Evolutionary conservation across 2,113 vertebrate species (phyloP), one percentile per base, ranked within the genome.

Genomic region (Circaetus cinerascens): DNA sequence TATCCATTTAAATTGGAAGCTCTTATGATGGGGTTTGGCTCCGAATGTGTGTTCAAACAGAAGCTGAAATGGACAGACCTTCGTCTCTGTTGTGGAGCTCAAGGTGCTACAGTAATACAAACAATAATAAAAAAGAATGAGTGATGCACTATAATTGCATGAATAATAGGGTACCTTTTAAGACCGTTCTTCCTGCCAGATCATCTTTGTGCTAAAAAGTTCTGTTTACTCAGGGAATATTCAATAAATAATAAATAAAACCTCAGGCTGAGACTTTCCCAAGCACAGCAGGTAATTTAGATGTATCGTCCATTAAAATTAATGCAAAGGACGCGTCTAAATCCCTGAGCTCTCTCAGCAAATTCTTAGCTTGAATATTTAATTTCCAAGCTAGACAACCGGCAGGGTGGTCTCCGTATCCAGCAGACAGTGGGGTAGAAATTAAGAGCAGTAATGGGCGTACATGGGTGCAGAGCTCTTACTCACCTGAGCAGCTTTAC

Each of bases 191-290:
- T 90, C 86, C 75, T 90, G 81, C 87, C 81, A 88, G 86, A 97
- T 83, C 78, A 83, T 96, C 74, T 90, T 93, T 77, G 77, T 74
- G 85, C 81, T 92, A 74, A 55, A 93, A 95, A 94, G 69, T 90
- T 97, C 89, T 93, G 84, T 96, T 97, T 97, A 93, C 91, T 94
- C 78, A 86, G 89, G 67, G 51, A 97, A 76, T 93, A 91, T 69
- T 83, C 95, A 96, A 97, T 97, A 97, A 96, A 97, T 97, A 96
- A 96, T 94, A 93, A 95, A 97, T 94, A 96, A 93, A 96, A 95
- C 66, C 66, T 64, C 62, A 90, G 76, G 63, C 87, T 88, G 77
- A 91, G 73, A 79, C 84, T 96, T 80, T 73, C 67, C 74, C 81
- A 80, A 77, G 81, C 89, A 80, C 50, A 90, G 84, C 85, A 94